Evolutionary conservation across 2,888 invertebrate species (phyloP).

Genomic region (Agriotes lineatus): DNA sequence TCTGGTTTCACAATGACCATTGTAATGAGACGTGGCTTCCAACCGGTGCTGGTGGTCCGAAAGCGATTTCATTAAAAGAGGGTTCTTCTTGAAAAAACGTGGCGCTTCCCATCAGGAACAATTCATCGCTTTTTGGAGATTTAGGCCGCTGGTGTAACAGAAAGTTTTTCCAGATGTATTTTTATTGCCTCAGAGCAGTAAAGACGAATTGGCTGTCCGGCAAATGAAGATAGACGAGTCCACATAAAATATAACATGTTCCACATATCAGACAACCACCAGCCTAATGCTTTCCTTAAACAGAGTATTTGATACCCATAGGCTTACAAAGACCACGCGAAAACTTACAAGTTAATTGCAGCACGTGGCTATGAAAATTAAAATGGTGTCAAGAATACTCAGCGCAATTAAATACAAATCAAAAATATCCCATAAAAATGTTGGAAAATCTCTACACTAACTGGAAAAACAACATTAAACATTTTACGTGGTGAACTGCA

Average conservation of each 20-base stretch:
- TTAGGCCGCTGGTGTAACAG: neutral
- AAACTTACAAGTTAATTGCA: neutral
- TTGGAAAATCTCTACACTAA: no score
- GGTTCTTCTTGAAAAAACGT: neutral
- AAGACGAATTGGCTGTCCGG: slow-evolving; percentile 17
- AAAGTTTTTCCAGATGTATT: slow-evolving; percentile 1
- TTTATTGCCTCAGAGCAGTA: slow-evolving; percentile 1
- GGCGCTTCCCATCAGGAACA: slow-evolving; percentile 1
- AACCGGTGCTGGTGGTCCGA: neutral
- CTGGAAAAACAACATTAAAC: no score
- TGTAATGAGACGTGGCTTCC: neutral
- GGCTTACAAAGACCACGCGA: neutral
- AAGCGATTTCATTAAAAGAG: slow-evolving; percentile 5
- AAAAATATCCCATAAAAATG: no score
- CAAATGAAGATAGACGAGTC: slow-evolving; percentile 18
- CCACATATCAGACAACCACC: slow-evolving; percentile 12
- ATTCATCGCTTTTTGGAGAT: neutral
- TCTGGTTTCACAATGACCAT: slow-evolving; percentile 2
- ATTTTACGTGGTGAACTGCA: no score
- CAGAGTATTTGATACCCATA: neutral
- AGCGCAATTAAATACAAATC: no score
- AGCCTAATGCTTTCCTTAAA: slow-evolving; percentile 1
- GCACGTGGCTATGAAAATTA: no score
- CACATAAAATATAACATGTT: slow-evolving; percentile 15
- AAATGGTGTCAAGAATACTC: no score